Base-by-base conservation (phyloP, 1,140 invertebrate genomes). In the Dryas iulia region DNA sequence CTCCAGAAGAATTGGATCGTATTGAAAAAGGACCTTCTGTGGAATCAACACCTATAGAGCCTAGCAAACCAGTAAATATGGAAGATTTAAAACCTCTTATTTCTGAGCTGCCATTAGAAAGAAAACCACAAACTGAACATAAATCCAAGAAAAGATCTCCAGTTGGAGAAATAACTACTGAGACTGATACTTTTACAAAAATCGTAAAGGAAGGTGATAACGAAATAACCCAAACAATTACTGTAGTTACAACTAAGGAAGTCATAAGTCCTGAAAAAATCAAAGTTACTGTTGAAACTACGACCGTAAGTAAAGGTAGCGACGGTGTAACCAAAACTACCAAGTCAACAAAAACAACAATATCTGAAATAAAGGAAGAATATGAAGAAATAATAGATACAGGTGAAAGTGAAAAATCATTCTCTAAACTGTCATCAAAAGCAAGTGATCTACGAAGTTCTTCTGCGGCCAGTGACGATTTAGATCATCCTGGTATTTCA, bases 381-480 rank as follows among this genome's bases (percentile, higher is more conserved):
- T 91, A 78, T 73, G 90, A 92, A 73, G 91, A 92, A 83, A 89
- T 81, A 21, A 90, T 92, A 58, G 87, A 91, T 61, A 82, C 79
- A 0, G 83, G 82, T 70, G 83, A 91, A 82, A 92, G 87, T 74
- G 87, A 91, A 77, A 90, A 89, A 69, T 90, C 88, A 1, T 89
- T 77, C 63, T 91, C 87, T 11, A 90, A 89, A 72, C 69, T 82
- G 31, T 90, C 87, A 14, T 85, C 93, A 31, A 89, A 92, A 61
- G 93, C 93, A 1, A 86, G 90, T 24, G 89, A 92, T 33, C 77
- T 93, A 66, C 88, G 93, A 33, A 94, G 94, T 83, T 93, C 92
- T 58, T 94, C 94, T 2, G 94, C 93, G 1, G 93, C 92, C 28
- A 94, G 94, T 75, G 94, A 94, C 64, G 94, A 95, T 58, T 80